These are phyloP conservation scores for Neosilurus mollespiculum DNA, from an alignment of 2,797 vertebrate species.

Conservation along the genomic window DNA sequence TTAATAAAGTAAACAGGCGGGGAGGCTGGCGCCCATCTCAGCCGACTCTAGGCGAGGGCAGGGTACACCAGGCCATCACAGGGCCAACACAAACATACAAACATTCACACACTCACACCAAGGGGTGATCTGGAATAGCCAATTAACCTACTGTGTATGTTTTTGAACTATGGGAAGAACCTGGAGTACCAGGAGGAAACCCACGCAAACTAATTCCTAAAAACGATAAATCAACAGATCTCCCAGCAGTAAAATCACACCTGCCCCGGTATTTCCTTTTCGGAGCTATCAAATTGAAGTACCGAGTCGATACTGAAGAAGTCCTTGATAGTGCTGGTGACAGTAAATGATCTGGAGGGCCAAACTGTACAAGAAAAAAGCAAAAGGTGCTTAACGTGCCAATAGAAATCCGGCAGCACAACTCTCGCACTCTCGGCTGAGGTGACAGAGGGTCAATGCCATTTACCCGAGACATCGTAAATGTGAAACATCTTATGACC, in stretches of 20 bases:
- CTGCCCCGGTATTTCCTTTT: background rate
- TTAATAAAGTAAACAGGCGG: too few species aligned
- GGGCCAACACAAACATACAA: too few species aligned
- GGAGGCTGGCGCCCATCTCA: too few species aligned
- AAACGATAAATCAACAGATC: background rate
- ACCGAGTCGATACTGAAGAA: background rate
- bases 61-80: too few species aligned
- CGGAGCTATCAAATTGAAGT: background rate
- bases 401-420: constrained; percentile 5
- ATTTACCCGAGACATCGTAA: constrained; percentile 4
- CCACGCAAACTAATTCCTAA: background rate
- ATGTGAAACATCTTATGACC: background rate
- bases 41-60: too few species aligned
- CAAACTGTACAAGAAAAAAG: background rate
- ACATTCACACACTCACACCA: too few species aligned
- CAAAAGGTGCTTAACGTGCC: background rate
- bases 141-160: too few species aligned
- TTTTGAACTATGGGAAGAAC: too few species aligned
- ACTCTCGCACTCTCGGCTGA: background rate
- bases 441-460: constrained; percentile 6
- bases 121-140: too few species aligned
- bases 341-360: background rate
- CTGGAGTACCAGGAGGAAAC: too few species aligned
- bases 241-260: background rate
- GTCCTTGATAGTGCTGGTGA: too few species aligned